These are phyloP conservation scores for Eupelmus urozonus DNA, from an alignment of 2,888 invertebrate genomes.

Conservation along the genomic window DNA sequence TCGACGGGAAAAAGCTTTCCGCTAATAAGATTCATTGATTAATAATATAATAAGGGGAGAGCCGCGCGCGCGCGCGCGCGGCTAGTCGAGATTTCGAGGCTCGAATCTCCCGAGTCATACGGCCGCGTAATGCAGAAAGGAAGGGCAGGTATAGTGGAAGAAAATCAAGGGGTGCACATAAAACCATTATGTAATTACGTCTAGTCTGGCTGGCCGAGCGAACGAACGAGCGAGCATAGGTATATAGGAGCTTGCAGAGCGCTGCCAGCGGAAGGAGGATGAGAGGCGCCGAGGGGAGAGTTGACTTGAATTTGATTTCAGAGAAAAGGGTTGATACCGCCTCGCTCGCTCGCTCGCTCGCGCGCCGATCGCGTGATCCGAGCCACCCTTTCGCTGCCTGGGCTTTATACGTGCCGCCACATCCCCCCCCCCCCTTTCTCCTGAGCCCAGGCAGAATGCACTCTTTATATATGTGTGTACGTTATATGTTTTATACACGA, in stretches of 20 bases:
- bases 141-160: slow-evolving; percentile 36
- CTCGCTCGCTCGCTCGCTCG: too few relatives aligned
- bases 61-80: too few relatives aligned
- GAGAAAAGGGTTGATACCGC: slow-evolving; percentile 74
- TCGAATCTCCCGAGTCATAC: slow-evolving; percentile 10
- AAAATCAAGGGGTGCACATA: slow-evolving; percentile 66
- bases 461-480: slow-evolving; percentile 38
- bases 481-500: slow-evolving; percentile 38
- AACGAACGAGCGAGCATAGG: slow-evolving; percentile 54
- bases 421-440: slow-evolving; percentile 36
- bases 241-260: slow-evolving; percentile 59
- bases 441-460: slow-evolving; percentile 15
- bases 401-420: slow-evolving; percentile 51
- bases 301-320: slow-evolving; percentile 73
- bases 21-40: too few relatives aligned
- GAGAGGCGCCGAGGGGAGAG: slow-evolving; percentile 55
- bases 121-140: slow-evolving; percentile 35
- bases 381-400: slow-evolving; percentile 67
- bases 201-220: slow-evolving; percentile 67
- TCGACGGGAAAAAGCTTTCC: too few relatives aligned
- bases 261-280: slow-evolving; percentile 55
- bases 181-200: slow-evolving; percentile 75
- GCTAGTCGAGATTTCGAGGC: too few relatives aligned
- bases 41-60: too few relatives aligned
- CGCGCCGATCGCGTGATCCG: slow-evolving; percentile 74